phyloP scores from a whole-genome alignment of 2,113 vertebrate genomes.

The Mus musculus region DNA sequence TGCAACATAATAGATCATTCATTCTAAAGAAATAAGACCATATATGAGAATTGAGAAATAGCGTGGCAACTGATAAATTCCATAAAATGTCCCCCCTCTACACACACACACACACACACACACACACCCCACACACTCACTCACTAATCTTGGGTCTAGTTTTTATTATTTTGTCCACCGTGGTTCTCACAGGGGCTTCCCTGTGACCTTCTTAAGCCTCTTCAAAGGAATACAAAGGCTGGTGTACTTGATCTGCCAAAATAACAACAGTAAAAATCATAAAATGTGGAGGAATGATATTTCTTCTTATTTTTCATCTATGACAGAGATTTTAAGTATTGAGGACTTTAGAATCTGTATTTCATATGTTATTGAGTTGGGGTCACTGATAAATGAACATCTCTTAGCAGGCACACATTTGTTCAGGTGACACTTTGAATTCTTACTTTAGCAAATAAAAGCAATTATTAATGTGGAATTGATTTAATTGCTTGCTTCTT shows the following conservation, averaged over 20 bases:
- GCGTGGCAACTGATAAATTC: background rate
- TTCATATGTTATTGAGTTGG: background rate
- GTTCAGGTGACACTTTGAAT: background rate
- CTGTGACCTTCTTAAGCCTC: background rate
- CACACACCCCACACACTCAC: no score
- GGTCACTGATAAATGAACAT: background rate
- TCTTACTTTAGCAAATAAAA: conserved; percentile 51
- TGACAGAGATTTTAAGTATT: conserved; percentile 22
- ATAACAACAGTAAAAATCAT: background rate
- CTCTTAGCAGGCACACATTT: background rate
- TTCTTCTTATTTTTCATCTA: background rate
- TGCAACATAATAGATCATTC: background rate
- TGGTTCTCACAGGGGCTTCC: background rate
- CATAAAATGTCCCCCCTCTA: background rate
- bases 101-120: no score
- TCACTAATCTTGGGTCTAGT: no score
- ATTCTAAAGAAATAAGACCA: conserved; percentile 4
- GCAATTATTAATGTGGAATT: conserved; percentile 48
- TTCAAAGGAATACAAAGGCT: conserved; percentile 15
- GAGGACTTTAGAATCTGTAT: conserved; percentile 2
- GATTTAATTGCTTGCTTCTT: conserved; percentile 35
- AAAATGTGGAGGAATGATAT: conserved; percentile 30
- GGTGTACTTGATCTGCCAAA: background rate
- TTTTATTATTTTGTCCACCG: background rate
- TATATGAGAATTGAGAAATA: background rate